These are phyloP conservation scores for Thaumatotibia leucotreta DNA, from an alignment of 1,140 invertebrate genomes.

Conservation along the genomic window DNA sequence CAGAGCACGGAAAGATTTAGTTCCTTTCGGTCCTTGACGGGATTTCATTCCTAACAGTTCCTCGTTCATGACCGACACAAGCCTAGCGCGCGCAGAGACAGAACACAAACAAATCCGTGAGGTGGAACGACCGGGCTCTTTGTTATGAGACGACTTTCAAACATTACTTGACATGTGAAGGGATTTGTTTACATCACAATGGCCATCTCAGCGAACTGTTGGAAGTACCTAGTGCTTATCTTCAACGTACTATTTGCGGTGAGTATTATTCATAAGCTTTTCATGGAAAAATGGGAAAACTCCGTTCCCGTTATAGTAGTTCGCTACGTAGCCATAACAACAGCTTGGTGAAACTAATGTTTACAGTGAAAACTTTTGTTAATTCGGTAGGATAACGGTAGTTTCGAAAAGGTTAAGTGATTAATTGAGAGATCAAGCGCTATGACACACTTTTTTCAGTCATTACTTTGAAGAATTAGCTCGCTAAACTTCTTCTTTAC, in stretches of 20 bases:
- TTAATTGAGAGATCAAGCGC: neutral
- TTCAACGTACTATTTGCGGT: constrained; percentile 71
- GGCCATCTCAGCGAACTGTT: constrained; percentile 69
- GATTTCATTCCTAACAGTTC: too few relatives aligned
- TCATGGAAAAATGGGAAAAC: neutral
- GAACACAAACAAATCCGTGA: constrained; percentile 59
- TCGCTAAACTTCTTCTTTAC: constrained; percentile 17
- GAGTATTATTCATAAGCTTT: constrained; percentile 41
- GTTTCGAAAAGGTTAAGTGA: neutral
- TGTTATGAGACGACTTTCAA: constrained; percentile 60
- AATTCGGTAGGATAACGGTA: neutral
- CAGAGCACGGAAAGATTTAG: too few relatives aligned
- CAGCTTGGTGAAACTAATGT: neutral
- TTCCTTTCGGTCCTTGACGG: too few relatives aligned
- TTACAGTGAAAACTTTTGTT: neutral
- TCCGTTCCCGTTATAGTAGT: neutral
- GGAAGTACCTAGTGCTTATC: constrained; percentile 71
- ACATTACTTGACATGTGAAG: constrained; percentile 65
- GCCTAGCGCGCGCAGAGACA: constrained; percentile 37
- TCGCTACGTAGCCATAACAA: constrained; percentile 2
- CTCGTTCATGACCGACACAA: too few relatives aligned
- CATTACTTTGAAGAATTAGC: constrained; percentile 11
- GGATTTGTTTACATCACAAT: constrained; percentile 41
- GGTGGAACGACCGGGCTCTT: constrained; percentile 62
- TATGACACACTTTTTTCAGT: constrained; percentile 13